Base-by-base conservation (phyloP, 2,888 invertebrate species). In the Tanytarsus gracilentus region DNA sequence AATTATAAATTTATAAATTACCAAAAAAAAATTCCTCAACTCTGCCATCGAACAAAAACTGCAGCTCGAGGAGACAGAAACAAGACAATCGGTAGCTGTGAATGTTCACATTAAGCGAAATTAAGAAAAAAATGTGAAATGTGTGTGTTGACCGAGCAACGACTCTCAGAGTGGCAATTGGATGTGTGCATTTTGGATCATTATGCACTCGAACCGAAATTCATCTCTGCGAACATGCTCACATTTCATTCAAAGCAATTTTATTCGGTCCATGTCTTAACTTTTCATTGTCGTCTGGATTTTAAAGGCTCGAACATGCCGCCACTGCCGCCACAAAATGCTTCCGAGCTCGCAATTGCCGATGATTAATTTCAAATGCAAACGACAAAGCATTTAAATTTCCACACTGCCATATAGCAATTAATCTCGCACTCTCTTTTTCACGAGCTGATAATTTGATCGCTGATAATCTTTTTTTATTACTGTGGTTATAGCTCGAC, bases 71-170 rank as follows among this genome's bases (percentile, higher is more conserved):
- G 30, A 51, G 30, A 16, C 14, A 6, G 29, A 51, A 29, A 29
- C 51, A 33, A 53, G 36, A 23, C 36, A 33, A 53, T 36, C 25
- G 53, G 21, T 27, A 53, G 53, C 53, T 53, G 53, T 53, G 53
- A 53, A 53, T 53, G 53, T 53, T 53, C 53, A 53, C 53, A 53
- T 53, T 53, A 53, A 53, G 36, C 8, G 29, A 53, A 53, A 36
- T 53, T 36, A 53, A 36, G 16, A 51, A 36, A 36, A 53, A 36
- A 44, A 23, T 44, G 18, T 21, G 44, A 18, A 23, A 21, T 44
- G 6, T 18, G 11, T 21, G 14, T 33, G 14, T 11, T 14, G 6
- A 33, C n/a, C 14, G 33, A 11, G 11, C 33, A 33, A 11, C 33
- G 9, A 33, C 44, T 11, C 21, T 18, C 23, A 44, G 23, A 11